Evolutionary conservation across 30 jellyfish, hydroid and myxozoan genomes (phyloP).

Genomic region (Clytia hemisphaerica): DNA sequence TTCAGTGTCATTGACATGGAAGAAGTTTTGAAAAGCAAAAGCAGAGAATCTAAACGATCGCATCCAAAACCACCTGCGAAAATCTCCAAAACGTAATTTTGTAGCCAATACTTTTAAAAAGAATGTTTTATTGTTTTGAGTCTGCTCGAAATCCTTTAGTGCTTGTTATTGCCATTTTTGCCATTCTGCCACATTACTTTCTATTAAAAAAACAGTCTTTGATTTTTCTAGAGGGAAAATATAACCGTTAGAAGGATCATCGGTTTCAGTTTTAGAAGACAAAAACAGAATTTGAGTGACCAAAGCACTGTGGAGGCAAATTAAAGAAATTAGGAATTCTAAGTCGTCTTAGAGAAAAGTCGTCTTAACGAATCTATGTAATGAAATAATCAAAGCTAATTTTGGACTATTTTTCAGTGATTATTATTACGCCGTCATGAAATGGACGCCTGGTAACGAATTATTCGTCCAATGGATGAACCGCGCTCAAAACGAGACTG

Average conservation of each 20-base stretch:
- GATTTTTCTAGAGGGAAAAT: no score
- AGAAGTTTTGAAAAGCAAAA: slow-evolving; percentile 29
- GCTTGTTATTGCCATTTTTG: no score
- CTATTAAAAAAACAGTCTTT: no score
- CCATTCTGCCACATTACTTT: no score
- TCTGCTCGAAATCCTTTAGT: background rate
- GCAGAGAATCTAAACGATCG: slow-evolving; percentile 21
- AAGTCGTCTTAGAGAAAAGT: no score
- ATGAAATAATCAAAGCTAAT: no score
- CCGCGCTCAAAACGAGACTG: slow-evolving; percentile 85
- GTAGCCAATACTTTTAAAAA: background rate
- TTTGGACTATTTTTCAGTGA: slow-evolving; percentile 72
- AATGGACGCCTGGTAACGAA: slow-evolving; percentile 44
- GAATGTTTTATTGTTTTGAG: background rate
- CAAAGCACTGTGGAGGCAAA: no score
- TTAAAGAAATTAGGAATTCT: no score
- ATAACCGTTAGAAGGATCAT: no score
- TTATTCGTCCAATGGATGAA: slow-evolving; percentile 92
- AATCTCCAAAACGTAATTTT: slow-evolving; percentile 42
- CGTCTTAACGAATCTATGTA: no score
- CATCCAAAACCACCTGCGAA: slow-evolving; percentile 49
- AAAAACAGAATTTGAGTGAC: no score
- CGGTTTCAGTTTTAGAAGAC: no score
- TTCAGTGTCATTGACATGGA: slow-evolving; percentile 49
- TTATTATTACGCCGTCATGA: slow-evolving; percentile 63